Evolutionary conservation across 2,113 vertebrate genomes (phyloP), one percentile per base, ranked within the genome.

Genomic region (Eidolon helvum): DNA sequence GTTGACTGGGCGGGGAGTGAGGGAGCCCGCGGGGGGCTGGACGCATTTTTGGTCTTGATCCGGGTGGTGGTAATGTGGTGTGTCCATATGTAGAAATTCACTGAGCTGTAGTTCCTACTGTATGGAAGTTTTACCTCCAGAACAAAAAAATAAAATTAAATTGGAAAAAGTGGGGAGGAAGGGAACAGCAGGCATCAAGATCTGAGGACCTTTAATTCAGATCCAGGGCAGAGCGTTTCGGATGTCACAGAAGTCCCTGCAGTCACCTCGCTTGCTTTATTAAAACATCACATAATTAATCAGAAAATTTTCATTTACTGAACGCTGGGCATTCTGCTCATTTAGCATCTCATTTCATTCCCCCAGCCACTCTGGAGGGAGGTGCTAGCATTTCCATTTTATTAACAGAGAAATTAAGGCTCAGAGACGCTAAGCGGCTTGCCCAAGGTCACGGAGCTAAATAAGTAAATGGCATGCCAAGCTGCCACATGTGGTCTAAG

Each of bases 361-460:
- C 48, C 48, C 66, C 48, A 68, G 1, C 5, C 59, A 48, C 50
- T 30, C 82, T 69, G n/a, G 57, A 85, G 50, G 18, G 22, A 72
- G n/a, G 18, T 38, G n/a, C 6, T 43, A 18, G 10, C 38, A 63
- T 38, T 83, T 30, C 53, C 53, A 57, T 84, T 93, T 72, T 77
- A 72, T 48, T 59, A 5, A 57, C 28, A 38, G 50, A 59, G 12
- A 87, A 85, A 16, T 14, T 2, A 66, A 92, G 45, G 33, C 40
- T 75, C 59, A 87, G 85, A 92, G 75, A 87, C 8, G 19, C 10
- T 35, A 38, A 77, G 30, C 35, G 65, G 72, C 14, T 79, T 50
- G 16, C 43, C 57, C 15, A 78, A 65, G 65, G 74, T 92, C 79
- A 80, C 59, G 87, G 57, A 90, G 63, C 68, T 65, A 59, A 38